Conservation (phyloP, 2,113 vertebrate genomes). For the Hydrochoerus hydrochaeris region DNA sequence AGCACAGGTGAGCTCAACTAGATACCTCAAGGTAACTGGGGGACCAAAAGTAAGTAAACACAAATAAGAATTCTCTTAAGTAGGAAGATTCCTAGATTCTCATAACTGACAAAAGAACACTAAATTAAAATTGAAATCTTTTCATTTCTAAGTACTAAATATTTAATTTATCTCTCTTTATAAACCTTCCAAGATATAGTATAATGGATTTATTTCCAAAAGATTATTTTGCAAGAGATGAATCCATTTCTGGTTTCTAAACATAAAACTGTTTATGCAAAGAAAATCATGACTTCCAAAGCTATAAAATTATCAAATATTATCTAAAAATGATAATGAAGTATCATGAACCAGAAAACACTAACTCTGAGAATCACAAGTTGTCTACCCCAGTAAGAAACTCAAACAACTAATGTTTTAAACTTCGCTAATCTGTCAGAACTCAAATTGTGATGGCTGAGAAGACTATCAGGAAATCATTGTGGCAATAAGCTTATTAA, state of each 20-base stretch:
- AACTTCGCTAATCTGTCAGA: not conserved
- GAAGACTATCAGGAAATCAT: not conserved
- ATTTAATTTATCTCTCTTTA: not conserved
- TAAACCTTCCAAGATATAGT: not conserved
- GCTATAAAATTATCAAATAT: not conserved
- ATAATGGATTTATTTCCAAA: conserved; percentile 4
- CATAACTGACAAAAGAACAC: not conserved
- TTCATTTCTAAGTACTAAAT: conserved; percentile 1
- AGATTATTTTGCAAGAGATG: not conserved
- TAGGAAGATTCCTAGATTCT: not conserved
- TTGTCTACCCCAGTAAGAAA: conserved; percentile 63
- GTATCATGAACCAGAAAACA: not conserved
- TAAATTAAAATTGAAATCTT: not conserved
- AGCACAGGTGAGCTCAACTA: not conserved
- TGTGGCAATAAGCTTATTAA: not conserved
- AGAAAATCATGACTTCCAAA: not conserved
- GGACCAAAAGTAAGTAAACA: not conserved
- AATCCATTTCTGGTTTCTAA: not conserved
- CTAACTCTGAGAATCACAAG: not conserved
- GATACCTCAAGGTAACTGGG: conserved; percentile 19
- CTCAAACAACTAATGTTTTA: not conserved
- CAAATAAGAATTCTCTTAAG: not conserved
- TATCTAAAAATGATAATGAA: not conserved
- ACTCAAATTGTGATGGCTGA: not conserved
- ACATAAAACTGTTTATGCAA: not conserved